A percentile compares a stretch with the other conserved stretches of the same genome.
Evolutionary conservation across 2,888 invertebrate species (phyloP).

Genomic region (Campoletis raptor): DNA sequence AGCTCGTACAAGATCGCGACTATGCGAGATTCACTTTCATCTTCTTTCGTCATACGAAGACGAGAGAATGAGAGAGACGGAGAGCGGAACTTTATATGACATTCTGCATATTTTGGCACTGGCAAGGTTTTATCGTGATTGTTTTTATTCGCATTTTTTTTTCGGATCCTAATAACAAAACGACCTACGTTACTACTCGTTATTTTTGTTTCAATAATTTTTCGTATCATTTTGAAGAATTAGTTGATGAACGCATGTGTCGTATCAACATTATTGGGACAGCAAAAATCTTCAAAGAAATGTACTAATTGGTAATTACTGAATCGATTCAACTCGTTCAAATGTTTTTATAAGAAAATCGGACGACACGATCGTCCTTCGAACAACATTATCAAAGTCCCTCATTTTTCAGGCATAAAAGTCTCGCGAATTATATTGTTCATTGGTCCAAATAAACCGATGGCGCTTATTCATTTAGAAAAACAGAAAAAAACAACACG

Average conservation of each 20-base stretch:
- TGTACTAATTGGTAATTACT: conserved; percentile 51
- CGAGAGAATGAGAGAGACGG: conserved; percentile 25
- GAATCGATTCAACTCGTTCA: conserved; percentile 26
- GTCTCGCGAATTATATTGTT: conserved; percentile 27
- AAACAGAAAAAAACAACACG: conserved; percentile 15
- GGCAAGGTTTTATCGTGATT: conserved; percentile 65
- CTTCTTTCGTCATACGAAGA: conserved; percentile 24
- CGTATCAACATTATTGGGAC: background rate
- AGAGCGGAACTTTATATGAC: conserved; percentile 13
- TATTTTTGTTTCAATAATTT: background rate
- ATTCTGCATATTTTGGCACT: conserved; percentile 50
- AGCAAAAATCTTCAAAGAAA: conserved; percentile 42
- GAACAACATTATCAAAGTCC: conserved; percentile 6
- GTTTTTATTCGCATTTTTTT: background rate
- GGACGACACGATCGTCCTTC: background rate
- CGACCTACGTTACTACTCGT: background rate
- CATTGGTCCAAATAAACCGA: conserved; percentile 38
- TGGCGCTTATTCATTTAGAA: background rate
- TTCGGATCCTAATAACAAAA: too few relatives aligned
- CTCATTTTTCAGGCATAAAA: background rate
- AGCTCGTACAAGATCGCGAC: conserved; percentile 63
- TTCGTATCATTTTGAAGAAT: background rate
- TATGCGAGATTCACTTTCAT: conserved; percentile 56
- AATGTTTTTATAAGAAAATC: conserved; percentile 13
- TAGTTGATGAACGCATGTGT: background rate